phyloP scores from a whole-genome alignment of 2,888 invertebrate species.

The Drosophila stalkeri region DNA sequence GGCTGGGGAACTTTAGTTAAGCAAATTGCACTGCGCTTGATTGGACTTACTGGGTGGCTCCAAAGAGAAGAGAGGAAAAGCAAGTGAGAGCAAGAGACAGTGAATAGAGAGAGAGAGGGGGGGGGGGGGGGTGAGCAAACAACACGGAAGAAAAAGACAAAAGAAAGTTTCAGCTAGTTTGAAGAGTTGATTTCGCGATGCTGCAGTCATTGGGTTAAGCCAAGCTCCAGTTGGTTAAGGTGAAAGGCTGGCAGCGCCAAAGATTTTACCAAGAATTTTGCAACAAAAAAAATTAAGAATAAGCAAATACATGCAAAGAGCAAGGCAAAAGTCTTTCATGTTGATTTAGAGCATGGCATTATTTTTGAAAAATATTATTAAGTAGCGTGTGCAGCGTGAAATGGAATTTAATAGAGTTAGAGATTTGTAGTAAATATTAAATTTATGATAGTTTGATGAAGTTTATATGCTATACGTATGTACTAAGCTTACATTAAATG shows the following conservation, averaged over 20 bases:
- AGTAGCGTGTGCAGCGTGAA: neutral
- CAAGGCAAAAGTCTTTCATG: neutral
- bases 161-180: constrained; percentile 65
- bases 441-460: no score
- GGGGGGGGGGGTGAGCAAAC: neutral
- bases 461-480: no score
- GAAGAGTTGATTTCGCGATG: constrained; percentile 43
- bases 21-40: constrained; percentile 73
- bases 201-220: constrained; percentile 56
- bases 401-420: neutral
- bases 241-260: constrained; percentile 43
- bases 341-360: neutral
- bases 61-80: neutral
- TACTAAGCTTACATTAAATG: no score
- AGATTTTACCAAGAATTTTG: constrained; percentile 15
- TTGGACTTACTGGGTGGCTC: constrained; percentile 47
- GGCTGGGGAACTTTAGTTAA: constrained; percentile 54
- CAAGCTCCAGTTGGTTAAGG: constrained; percentile 38
- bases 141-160: constrained; percentile 46
- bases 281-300: neutral
- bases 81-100: neutral
- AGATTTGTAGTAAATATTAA: no score
- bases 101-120: neutral
- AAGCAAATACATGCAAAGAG: neutral
- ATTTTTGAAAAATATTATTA: constrained; percentile 1